Evolutionary conservation across 1,140 invertebrate species (phyloP), one percentile per base, ranked within the genome.

Genomic region (Planococcus citri): DNA sequence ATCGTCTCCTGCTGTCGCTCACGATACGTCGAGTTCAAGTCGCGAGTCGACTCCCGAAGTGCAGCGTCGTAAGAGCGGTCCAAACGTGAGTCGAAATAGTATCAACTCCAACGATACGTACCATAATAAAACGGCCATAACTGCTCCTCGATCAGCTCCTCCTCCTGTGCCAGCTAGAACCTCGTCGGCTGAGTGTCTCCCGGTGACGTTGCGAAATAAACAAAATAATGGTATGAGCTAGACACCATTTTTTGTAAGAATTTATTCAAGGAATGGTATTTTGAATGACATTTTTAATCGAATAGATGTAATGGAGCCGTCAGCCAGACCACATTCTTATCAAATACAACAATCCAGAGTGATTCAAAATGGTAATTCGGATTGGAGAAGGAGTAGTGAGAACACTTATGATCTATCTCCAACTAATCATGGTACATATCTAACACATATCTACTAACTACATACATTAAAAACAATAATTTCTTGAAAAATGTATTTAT

Each of bases 41-140:
- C 78, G 77, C 22, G 75, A 78, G 0, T 83, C 82, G 0, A 80
- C 80, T 0, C 82, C 82, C 0, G 82, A 83, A 75, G 71, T 80
- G 71, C 77, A 79, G 51, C 74, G 80, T 10, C 78, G 20, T 64
- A 33, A 70, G 17, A 51, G 41, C n/a, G 3, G 12, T 17, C 3
- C 17, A 17, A 51, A 3, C 14, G 33, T 37, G 33, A 6, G 14
- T 37, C 33, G 33, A 8, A 37, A 37, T 37, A 37, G 33, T 37
- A 8, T 37, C 6, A 37, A 37, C 14, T 8, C 33, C 12, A 3
- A 4, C 6, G 17, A 33, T 22, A 27, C 37, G 20, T 33, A 64
- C 67, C 41, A 51, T 51, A 51, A 69, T 12, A 72, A 69, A 69
- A 72, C 73, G 21, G 41, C 17, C 2, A 71, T 70, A 0, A 70